phyloP scores from a whole-genome alignment of 1,140 invertebrate genomes.

The Achroia grisella region DNA sequence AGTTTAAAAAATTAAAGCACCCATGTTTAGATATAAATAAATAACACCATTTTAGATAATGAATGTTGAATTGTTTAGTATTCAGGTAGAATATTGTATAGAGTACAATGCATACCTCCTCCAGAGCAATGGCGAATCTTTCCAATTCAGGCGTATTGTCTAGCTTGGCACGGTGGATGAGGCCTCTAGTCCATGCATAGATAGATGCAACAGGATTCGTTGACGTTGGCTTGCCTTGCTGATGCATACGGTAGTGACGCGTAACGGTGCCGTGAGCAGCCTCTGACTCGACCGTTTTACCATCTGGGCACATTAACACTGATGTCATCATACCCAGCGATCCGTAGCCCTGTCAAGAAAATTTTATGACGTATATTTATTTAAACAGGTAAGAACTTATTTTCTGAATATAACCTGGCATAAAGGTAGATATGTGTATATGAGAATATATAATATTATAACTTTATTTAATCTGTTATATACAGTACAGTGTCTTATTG shows the following conservation, averaged over 20 bases:
- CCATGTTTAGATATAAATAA: no score
- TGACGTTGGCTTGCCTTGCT: conserved; percentile 88
- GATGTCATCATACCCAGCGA: conserved; percentile 95
- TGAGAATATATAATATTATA: neutral
- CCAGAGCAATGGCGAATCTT: conserved; percentile 72
- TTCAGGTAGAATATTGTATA: no score
- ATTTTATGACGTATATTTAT: no score
- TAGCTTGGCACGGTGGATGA: conserved; percentile 87
- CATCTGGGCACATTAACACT: conserved; percentile 93
- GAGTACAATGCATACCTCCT: conserved; percentile 57
- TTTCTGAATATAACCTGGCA: no score
- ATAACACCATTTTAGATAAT: no score
- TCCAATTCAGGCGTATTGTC: conserved; percentile 84
- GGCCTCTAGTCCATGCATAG: conserved; percentile 92
- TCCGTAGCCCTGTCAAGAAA: conserved; percentile 81
- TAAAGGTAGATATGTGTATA: neutral
- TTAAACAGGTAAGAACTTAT: no score
- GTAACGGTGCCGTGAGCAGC: conserved; percentile 95
- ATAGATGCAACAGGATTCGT: conserved; percentile 95
- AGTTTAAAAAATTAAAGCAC: no score
- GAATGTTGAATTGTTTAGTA: no score
- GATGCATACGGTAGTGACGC: conserved; percentile 89
- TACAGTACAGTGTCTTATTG: no score
- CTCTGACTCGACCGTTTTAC: conserved; percentile 92
- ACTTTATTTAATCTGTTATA: no score